A percentile compares a stretch with the other conserved stretches of the same genome.
Evolutionary conservation across 2,888 invertebrate genomes (phyloP).

Genomic region (Leptopilina drosophilae): DNA sequence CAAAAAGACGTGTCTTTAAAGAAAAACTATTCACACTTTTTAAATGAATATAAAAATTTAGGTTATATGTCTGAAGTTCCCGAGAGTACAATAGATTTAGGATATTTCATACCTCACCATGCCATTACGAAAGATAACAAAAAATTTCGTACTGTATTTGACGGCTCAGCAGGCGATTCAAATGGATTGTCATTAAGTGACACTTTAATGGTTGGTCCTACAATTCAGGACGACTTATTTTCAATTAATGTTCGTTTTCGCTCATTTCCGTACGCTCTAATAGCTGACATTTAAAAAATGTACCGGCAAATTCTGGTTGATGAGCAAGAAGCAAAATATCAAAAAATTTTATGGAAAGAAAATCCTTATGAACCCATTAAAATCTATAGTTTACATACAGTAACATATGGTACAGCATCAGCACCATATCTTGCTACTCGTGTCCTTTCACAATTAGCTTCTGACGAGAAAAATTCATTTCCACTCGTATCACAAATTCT

Average conservation of each 20-base stretch:
- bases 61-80: conserved; percentile 53
- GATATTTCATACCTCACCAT: conserved; percentile 52
- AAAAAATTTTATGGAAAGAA: background rate
- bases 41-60: conserved; percentile 55
- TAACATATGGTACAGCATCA: background rate
- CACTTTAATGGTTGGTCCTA: background rate
- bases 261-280: background rate
- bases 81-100: background rate
- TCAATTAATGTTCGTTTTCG: conserved; percentile 54
- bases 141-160: background rate
- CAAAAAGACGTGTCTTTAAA: background rate
- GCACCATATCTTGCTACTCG: background rate
- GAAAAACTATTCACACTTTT: conserved; percentile 39
- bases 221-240: conserved; percentile 43
- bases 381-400: background rate
- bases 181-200: background rate
- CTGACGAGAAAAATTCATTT: background rate
- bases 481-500: background rate
- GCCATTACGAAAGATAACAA: background rate
- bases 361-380: too few relatives aligned
- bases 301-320: background rate
- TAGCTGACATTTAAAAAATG: too few relatives aligned
- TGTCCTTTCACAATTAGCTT: background rate
- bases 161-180: background rate
- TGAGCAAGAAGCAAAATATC: background rate